These are phyloP conservation scores for Pentamera pediparva DNA, from an alignment of 53 echinoderm and acorn worm genomes.

Conservation along the genomic window DNA sequence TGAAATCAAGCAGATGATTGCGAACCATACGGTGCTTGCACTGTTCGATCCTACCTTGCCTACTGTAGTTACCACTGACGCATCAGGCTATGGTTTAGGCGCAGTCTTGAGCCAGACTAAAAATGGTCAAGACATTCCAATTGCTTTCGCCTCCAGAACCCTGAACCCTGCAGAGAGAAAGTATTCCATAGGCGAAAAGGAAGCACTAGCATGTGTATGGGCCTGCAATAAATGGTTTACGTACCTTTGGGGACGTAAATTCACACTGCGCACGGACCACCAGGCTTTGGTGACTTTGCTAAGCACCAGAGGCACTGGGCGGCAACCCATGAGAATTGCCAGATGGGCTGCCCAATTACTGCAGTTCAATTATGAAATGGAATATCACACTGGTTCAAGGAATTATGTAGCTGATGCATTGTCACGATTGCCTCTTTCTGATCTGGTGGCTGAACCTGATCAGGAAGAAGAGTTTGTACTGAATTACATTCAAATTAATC, in stretches of 20 bases:
- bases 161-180: slow-evolving; percentile 41
- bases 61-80: slow-evolving; percentile 36
- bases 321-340: slow-evolving; percentile 48
- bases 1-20: slow-evolving; percentile 7
- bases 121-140: slow-evolving; percentile 31
- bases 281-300: slow-evolving; percentile 29
- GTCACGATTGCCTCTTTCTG: slow-evolving; percentile 27
- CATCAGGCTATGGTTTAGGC: slow-evolving; percentile 46
- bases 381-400: slow-evolving; percentile 38
- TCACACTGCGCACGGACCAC: slow-evolving; percentile 47
- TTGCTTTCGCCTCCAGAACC: slow-evolving; percentile 51
- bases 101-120: slow-evolving; percentile 52
- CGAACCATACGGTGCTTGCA: not conserved
- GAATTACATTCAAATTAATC: not conserved
- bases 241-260: slow-evolving; percentile 52
- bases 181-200: slow-evolving; percentile 45
- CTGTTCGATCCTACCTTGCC: slow-evolving; percentile 40
- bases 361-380: slow-evolving; percentile 45
- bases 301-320: slow-evolving; percentile 21
- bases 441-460: not conserved
- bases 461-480: slow-evolving; percentile 28
- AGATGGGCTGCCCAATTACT: slow-evolving; percentile 36
- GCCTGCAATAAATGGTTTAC: slow-evolving; percentile 54
- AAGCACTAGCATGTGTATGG: slow-evolving; percentile 54
- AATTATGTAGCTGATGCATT: slow-evolving; percentile 40